Conservation (phyloP, 2,113 vertebrate genomes). For the Xiphias gladius region DNA sequence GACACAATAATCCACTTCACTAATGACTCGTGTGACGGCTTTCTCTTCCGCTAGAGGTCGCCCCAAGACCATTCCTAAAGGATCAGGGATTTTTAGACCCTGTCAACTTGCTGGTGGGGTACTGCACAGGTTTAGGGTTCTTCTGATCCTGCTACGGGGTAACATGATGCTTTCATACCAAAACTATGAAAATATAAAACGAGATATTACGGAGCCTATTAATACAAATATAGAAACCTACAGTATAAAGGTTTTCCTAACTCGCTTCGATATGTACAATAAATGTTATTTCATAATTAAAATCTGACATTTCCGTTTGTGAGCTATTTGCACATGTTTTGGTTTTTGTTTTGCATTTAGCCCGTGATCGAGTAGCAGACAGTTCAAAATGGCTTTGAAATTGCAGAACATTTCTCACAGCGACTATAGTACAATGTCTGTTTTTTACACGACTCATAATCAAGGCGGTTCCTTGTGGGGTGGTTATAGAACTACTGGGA, state of each 20-base stretch:
- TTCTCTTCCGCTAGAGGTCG: constrained; percentile 53
- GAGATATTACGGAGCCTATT: too few species aligned
- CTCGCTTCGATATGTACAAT: background rate
- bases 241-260: background rate
- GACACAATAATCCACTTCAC: background rate
- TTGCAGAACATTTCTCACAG: background rate
- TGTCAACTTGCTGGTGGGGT: background rate
- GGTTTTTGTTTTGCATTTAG: background rate
- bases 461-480: background rate
- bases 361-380: background rate
- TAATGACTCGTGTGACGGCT: background rate
- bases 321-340: background rate
- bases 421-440: background rate
- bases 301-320: background rate
- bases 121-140: background rate
- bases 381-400: too few species aligned
- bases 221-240: background rate
- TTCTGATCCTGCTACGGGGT: background rate
- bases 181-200: background rate
- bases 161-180: background rate
- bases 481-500: background rate
- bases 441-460: background rate
- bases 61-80: background rate
- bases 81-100: background rate
- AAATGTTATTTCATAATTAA: background rate